Evolutionary conservation across 2,888 invertebrate species (phyloP), one percentile per base, ranked within the genome.

Genomic region (Drosophila pseudotakahashii): DNA sequence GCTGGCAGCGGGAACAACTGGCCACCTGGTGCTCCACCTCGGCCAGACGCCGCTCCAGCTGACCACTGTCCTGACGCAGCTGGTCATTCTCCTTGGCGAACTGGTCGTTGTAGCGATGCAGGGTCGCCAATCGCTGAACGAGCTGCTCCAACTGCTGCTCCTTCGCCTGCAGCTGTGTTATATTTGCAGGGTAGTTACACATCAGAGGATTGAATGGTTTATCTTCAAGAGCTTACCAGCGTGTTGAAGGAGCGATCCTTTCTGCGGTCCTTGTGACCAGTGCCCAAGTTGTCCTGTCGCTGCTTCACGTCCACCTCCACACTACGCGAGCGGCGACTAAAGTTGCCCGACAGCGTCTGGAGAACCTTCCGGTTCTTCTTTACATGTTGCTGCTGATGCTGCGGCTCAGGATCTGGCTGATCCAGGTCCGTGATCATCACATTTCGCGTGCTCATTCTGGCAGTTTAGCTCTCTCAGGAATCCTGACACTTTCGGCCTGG

Each of bases 21-120:
- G 91, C 79, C 52, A 84, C 16, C 23, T 93, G 93, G 16, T 89
- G 84, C 60, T 82, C 76, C 7, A 71, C 73, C 59, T 74, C 70
- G 68, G 93, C 93, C 37, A 94, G 92, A 42, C 94, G 93, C 50
- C 94, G 93, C 26, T 93, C 93, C 50, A 94, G 93, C 48, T 91
- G 90, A 0, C 93, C 89, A 26, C 94, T 83, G 36, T 94, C 93
- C 3, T 91, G 90, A 50, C 94, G 93, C 7, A 95, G 89, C 42
- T 93, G 92, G 66, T 94, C 93, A 75, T 95, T 95, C 83, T 95
- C 95, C 68, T 93, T 93, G 0, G 94, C 93, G 72, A 95, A 94
- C 41, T 94, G 92, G 61, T 94, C 93, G 86, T 95, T 95, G 75
- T 93, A 93, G 50, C 93, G 93, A 55, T 95, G 92, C 0, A 95